Conservation (phyloP, 2,888 invertebrate genomes). For the Bellardia bayeri region DNA sequence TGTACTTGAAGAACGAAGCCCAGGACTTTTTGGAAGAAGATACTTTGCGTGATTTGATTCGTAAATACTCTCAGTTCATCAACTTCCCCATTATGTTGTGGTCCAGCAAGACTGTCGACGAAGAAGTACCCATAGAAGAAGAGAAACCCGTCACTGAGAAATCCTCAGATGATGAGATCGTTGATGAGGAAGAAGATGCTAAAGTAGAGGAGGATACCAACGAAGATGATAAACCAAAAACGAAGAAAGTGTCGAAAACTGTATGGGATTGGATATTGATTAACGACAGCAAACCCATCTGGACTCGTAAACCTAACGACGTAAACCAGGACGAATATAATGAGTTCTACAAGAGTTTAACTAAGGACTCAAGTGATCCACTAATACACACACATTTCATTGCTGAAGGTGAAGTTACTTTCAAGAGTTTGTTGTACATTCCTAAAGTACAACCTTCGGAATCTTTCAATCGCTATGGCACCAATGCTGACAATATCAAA, state of each 20-base stretch:
- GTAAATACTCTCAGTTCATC: constrained; percentile 99
- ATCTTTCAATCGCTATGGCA: constrained; percentile 97
- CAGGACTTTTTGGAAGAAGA: constrained; percentile 97
- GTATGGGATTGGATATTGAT: constrained; percentile 99
- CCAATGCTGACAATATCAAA: constrained; percentile 97
- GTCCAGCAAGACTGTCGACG: constrained; percentile 90
- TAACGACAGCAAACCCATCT: constrained; percentile 99
- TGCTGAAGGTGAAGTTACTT: constrained; percentile 99
- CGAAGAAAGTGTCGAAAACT: constrained; percentile 96
- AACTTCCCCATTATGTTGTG: constrained; percentile 99
- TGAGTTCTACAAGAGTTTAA: constrained; percentile 97
- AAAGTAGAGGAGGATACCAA: constrained; percentile 88
- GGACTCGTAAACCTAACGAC: constrained; percentile 96
- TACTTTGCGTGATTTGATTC: constrained; percentile 94
- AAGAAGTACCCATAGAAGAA: constrained; percentile 88
- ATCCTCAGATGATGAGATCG: constrained; percentile 85
- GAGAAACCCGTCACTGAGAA: constrained; percentile 85
- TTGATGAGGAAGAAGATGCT: constrained; percentile 84
- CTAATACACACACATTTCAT: constrained; percentile 95
- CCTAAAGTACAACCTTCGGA: constrained; percentile 96
- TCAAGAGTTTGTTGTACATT: constrained; percentile 97
- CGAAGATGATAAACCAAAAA: constrained; percentile 88
- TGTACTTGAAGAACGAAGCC: constrained; percentile 98
- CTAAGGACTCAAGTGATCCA: constrained; percentile 94
- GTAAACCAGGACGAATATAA: constrained; percentile 95